phyloP scores from a whole-genome alignment of 1,140 invertebrate species.

The Drosophila nebulosa region DNA sequence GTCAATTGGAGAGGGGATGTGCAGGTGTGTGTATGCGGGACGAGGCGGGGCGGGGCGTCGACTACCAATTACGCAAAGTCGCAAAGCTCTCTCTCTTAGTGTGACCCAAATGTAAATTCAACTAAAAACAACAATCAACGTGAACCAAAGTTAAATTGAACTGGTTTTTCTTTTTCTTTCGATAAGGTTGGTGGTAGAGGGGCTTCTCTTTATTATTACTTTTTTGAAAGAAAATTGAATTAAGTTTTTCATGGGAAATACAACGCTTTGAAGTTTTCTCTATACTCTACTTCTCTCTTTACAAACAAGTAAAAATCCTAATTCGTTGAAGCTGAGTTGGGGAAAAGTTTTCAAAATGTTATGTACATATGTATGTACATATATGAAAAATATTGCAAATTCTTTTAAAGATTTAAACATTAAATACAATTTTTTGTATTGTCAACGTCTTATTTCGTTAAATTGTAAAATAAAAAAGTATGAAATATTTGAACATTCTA shows the following conservation, averaged over 20 bases:
- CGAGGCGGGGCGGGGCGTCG: neutral
- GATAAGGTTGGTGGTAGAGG: neutral
- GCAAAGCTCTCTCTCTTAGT: neutral
- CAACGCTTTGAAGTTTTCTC: neutral
- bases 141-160: conserved; percentile 28
- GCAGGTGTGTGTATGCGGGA: neutral
- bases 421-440: no score
- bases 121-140: conserved; percentile 12
- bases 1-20: neutral
- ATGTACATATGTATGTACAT: neutral
- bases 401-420: no score
- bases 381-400: no score
- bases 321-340: neutral
- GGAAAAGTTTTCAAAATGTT: neutral
- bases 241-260: neutral
- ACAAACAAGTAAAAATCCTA: neutral
- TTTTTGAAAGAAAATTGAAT: neutral
- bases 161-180: conserved; percentile 29
- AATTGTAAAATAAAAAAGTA: no score
- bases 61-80: neutral
- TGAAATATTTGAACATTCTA: no score
- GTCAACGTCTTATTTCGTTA: no score
- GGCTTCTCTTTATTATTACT: neutral
- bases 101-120: conserved; percentile 12
- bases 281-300: neutral